phyloP scores from a whole-genome alignment of 2,113 vertebrate genomes.

The Astatotilapia flaviijosephi region DNA sequence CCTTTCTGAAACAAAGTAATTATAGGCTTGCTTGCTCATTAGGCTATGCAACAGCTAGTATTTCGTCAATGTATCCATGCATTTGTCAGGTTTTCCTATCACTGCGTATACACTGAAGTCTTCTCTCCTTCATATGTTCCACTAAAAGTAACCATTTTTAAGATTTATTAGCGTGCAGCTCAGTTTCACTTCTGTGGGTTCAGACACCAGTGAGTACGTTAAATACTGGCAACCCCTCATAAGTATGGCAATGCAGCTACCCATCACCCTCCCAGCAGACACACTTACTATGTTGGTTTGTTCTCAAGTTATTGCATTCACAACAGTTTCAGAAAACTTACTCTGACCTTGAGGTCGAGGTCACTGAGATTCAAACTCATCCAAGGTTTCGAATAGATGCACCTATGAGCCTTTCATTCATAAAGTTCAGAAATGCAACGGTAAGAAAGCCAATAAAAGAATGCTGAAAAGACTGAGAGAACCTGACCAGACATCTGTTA shows the following conservation, averaged over 20 bases:
- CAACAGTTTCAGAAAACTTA: not conserved
- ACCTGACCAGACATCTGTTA: not conserved
- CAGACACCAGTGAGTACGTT: not conserved
- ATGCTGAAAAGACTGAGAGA: not conserved
- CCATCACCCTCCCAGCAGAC: not conserved
- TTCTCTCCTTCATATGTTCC: not conserved
- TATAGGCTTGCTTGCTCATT: not conserved
- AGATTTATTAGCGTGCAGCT: not conserved
- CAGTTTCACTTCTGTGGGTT: not conserved
- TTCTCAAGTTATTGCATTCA: not conserved
- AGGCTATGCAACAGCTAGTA: not conserved
- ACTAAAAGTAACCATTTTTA: not conserved
- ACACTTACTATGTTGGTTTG: not conserved
- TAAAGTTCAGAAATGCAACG: not conserved
- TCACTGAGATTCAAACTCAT: not conserved
- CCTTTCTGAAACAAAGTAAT: not conserved
- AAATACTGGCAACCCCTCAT: not conserved
- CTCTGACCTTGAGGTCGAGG: not conserved
- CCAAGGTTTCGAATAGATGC: fast-evolving
- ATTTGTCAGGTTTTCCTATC: not conserved
- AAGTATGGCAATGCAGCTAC: not conserved
- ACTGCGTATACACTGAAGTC: not conserved
- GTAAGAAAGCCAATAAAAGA: not conserved
- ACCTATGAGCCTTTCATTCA: not conserved
- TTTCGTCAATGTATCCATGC: not conserved